Evolutionary conservation across 2,888 invertebrate species (phyloP).

Genomic region (Tiliacea citrago): DNA sequence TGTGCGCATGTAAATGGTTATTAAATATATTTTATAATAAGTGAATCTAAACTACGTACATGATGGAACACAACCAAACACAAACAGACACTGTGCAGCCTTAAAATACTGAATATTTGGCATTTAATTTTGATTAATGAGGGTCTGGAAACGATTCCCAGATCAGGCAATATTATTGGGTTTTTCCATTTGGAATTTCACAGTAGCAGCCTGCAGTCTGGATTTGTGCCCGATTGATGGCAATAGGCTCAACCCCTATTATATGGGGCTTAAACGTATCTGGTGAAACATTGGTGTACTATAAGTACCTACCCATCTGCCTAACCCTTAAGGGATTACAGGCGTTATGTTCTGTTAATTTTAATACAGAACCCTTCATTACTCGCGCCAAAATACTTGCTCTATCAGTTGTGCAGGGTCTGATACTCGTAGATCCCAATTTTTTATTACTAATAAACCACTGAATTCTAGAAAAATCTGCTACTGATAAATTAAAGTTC

Average conservation of each 20-base stretch:
- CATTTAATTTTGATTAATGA: neutral
- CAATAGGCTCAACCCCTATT: neutral
- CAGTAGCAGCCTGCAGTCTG: neutral
- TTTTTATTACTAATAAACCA: no score
- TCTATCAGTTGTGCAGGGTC: no score
- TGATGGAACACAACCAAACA: neutral
- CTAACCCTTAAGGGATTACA: no score
- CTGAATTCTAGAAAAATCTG: no score
- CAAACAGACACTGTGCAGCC: neutral
- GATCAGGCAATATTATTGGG: neutral
- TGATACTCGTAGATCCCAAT: no score
- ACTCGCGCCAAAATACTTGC: no score
- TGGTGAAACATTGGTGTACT: neutral
- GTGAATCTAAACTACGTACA: neutral
- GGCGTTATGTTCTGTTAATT: neutral
- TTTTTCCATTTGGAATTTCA: neutral
- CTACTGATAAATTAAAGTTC: no score
- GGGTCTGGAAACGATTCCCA: neutral
- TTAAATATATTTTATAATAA: constrained; percentile 19
- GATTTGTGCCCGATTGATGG: neutral
- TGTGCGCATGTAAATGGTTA: constrained; percentile 50
- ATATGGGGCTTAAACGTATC: neutral
- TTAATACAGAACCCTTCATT: no score
- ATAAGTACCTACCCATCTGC: no score
- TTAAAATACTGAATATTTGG: neutral